Evolutionary conservation across 2,113 vertebrate genomes (phyloP), one percentile per base, ranked within the genome.

Genomic region (Cebidichthys violaceus): DNA sequence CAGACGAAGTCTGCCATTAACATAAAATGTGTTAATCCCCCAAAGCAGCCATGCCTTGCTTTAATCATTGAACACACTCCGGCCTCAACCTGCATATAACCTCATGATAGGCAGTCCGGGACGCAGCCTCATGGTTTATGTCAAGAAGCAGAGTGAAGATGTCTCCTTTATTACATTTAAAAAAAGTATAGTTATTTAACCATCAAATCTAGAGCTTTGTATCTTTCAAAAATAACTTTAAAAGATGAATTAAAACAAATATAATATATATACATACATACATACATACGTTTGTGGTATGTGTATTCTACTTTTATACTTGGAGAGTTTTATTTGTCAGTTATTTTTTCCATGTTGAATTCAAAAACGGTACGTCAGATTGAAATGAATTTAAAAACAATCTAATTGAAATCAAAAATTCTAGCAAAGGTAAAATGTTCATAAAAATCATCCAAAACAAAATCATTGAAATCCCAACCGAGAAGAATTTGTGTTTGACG

Each of bases 1-100:
- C 41, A 87, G 45, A 84, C 84, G 43, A 60, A 86, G 77, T 74
- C 62, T 54, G 57, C 79, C 55, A 76, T 55, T 41, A 71, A 60
- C 70, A 86, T 79, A 75, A 88, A 84, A 92, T 90, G 80, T 90
- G 84, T 93, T 92, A 92, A 94, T 92, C 89, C 85, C 64, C 68
- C 20, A 9, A 88, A 90, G 76, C 85, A 87, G 89, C 70, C 75
- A 64, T 77, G 71, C 43, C 76, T 75, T 31, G 50, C 64, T 78
- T 88, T 75, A 75, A 86, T 85, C 82, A 45, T 75, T 79, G 33
- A 55, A 67, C 69, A 66, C 79, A 71, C 74, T 61, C 70, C 27
- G 1, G 57, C 60, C 39, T 59, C 45, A 61, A 37, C 17, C 22
- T 78, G 71, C 60, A 33, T 11, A 57, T 82, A 75, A 83, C 71